Percentiles rank a stretch among this genome's conserved stretches.
Conservation (phyloP, 2,113 vertebrate genomes). For the Erinaceus europaeus region DNA sequence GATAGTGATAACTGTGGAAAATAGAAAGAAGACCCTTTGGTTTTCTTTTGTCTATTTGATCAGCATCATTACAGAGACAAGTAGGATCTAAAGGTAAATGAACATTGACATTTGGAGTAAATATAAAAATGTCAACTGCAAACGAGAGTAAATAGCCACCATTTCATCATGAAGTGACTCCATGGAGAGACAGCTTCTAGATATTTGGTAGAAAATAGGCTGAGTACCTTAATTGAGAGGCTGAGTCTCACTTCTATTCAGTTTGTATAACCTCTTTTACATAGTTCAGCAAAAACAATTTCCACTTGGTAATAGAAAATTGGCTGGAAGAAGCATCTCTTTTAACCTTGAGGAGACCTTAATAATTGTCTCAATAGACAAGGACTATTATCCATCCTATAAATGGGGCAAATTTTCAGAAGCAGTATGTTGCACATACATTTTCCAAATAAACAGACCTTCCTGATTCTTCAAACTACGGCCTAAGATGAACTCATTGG, state of each 20-base stretch:
- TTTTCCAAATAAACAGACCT: constrained; percentile 14
- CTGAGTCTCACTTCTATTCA: neutral
- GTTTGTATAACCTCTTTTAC: constrained; percentile 15
- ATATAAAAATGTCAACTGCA: neutral
- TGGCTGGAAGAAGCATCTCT: constrained; percentile 25
- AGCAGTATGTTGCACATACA: neutral
- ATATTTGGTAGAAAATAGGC: neutral
- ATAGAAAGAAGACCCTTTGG: neutral
- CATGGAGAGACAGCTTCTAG: neutral
- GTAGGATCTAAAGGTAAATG: neutral
- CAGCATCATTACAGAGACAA: neutral
- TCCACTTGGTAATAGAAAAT: constrained; percentile 36
- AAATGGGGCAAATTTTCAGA: neutral
- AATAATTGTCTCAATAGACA: constrained; percentile 23
- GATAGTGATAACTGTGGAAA: neutral
- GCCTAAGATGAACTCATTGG: neutral
- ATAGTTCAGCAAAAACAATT: constrained; percentile 33
- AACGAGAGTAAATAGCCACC: neutral
- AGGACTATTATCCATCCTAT: constrained; percentile 13
- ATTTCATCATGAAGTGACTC: neutral
- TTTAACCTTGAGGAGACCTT: constrained; percentile 46
- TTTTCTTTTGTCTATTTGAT: neutral
- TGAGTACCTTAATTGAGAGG: neutral
- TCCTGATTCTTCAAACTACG: neutral
- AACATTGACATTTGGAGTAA: neutral